Percentiles rank a stretch among this genome's conserved stretches.
Conservation (phyloP, 2,888 invertebrate species). For the Metopia argyrocephala region DNA sequence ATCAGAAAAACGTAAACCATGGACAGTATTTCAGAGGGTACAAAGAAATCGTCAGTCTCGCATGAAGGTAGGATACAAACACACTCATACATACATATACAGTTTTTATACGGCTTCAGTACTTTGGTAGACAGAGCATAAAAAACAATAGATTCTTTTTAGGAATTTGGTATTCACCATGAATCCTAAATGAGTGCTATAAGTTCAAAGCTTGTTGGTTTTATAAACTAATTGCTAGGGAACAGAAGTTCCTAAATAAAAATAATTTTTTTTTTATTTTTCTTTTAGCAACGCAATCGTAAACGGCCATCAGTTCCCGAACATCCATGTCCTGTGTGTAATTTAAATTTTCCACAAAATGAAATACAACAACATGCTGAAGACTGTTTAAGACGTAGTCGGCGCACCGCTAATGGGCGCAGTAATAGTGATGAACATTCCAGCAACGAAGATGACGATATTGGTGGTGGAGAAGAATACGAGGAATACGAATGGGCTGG, state of each 20-base stretch:
- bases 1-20: slow-evolving; percentile 76
- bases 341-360: slow-evolving; percentile 83
- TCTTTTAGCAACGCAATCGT: slow-evolving; percentile 81
- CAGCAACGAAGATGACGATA: slow-evolving; percentile 84
- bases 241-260: too few relatives aligned
- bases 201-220: too few relatives aligned
- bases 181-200: too few relatives aligned
- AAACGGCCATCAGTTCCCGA: slow-evolving; percentile 82
- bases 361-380: slow-evolving; percentile 87
- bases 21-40: slow-evolving; percentile 88
- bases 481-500: slow-evolving; percentile 97
- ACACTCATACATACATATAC: neutral
- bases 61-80: slow-evolving; percentile 77
- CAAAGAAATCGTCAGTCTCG: slow-evolving; percentile 86
- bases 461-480: slow-evolving; percentile 83
- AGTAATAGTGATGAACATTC: slow-evolving; percentile 64
- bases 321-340: slow-evolving; percentile 89
- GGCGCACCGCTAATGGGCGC: slow-evolving; percentile 70
- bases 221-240: too few relatives aligned
- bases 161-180: too few relatives aligned
- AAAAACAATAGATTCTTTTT: too few relatives aligned
- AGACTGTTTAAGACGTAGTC: slow-evolving; percentile 80
- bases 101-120: neutral
- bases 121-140: neutral
- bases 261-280: slow-evolving; percentile 4